Base-by-base conservation (phyloP, 1,140 invertebrate species). In the Achroia grisella region DNA sequence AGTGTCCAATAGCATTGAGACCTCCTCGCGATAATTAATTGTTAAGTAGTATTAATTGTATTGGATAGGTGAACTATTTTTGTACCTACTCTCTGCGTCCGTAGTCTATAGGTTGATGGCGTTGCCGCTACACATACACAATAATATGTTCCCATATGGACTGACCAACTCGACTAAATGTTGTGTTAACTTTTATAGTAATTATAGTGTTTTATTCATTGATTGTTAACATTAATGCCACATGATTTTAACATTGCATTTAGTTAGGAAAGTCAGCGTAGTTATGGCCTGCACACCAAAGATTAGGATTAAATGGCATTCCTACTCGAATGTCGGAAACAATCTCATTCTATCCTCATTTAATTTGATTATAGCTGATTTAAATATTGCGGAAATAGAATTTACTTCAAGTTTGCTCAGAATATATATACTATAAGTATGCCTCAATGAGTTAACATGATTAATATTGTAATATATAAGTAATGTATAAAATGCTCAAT, bases 21-120 rank as follows among this genome's bases (percentile, higher is more conserved):
- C 71, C 75, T 73, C 74, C 81, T 72, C 75, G 59, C 63, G 45
- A 77, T 80, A 79, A 71, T 69, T 82, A 75, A 84, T 77, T 81
- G 76, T 84, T 84, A 85, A 82, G 81, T 85, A 85, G 81, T 82
- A 43, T 69, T 85, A 85, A 82, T 82, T 76, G 61, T 85, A 82
- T 75, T 68, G 59, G 55, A 82, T 85, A 85, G 81, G 81, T 78
- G 71, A 85, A 81, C 55, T 85, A 85, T 85, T 85, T 85, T 85
- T 85, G 81, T 85, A 85, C 75, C 78, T 73, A 73, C 62, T 59
- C 60, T 70, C 77, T 63, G 65, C 75, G 77, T 75, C 72, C 76
- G 68, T 82, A 79, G 71, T 71, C 55, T 72, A 23, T 23, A 77
- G 73, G 65, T 70, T 55, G 62, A 71, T 71, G 71, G 75, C 75